Conservation (phyloP, 2,113 vertebrate genomes). For the Grantiella picta region DNA sequence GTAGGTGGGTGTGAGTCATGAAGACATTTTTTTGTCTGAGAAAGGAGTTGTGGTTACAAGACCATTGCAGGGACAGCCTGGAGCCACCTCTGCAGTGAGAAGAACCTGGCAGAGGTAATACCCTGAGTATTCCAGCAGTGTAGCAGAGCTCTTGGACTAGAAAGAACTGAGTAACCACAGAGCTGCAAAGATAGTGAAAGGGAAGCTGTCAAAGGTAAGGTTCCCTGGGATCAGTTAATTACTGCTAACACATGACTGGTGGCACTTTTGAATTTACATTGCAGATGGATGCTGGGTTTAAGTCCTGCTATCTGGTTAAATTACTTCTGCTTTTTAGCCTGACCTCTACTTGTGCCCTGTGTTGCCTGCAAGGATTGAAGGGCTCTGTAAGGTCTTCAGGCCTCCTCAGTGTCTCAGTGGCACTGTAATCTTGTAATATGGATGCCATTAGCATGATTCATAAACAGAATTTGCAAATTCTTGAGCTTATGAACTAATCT, state of each 20-base stretch:
- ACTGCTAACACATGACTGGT: neutral
- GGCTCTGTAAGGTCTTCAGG: neutral
- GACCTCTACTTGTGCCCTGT: fast-evolving
- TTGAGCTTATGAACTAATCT: neutral
- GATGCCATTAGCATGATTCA: neutral
- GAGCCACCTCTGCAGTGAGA: neutral
- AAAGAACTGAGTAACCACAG: neutral
- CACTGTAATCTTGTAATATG: neutral
- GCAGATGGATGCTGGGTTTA: neutral
- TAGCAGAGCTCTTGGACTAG: neutral
- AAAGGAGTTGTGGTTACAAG: neutral
- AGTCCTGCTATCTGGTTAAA: neutral
- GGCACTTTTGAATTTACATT: neutral
- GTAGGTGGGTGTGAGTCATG: neutral
- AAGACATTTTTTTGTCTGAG: neutral
- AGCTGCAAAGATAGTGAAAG: neutral
- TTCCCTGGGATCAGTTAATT: neutral
- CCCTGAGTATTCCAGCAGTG: neutral
- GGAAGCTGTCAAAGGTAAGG: neutral
- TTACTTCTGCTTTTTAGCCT: neutral
- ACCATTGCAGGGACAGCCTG: neutral
- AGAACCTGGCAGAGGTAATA: neutral
- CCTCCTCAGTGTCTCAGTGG: neutral
- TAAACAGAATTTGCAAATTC: neutral
- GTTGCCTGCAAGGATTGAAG: neutral